Conservation (phyloP, 2,888 invertebrate species). For the Drosophila crucigera region DNA sequence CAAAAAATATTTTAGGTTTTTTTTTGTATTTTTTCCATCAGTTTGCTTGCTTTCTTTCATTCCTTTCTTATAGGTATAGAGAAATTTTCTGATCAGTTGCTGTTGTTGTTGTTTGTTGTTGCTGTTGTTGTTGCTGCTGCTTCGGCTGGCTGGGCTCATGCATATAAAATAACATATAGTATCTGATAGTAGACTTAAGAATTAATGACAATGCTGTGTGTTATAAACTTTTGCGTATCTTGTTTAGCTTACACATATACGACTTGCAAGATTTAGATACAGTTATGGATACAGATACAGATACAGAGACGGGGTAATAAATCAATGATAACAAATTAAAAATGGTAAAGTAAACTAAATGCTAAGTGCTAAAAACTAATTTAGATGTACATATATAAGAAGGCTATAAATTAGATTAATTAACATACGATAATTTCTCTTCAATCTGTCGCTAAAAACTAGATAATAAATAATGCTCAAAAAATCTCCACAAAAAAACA, state of each 20-base stretch:
- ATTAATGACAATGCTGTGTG: constrained; percentile 77
- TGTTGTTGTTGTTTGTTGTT: constrained; percentile 20
- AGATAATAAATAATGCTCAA: constrained; percentile 76
- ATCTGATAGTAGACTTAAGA: constrained; percentile 55
- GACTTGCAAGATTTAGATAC: constrained; percentile 62
- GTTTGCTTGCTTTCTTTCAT: constrained; percentile 8
- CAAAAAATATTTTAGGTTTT: constrained; percentile 64
- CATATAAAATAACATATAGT: constrained; percentile 68
- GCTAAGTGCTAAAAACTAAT: constrained; percentile 45
- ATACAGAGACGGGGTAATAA: constrained; percentile 45
- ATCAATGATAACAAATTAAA: constrained; percentile 68
- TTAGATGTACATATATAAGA: constrained; percentile 22
- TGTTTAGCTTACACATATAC: constrained; percentile 55
- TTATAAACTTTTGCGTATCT: constrained; percentile 58
- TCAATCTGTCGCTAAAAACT: constrained; percentile 65
- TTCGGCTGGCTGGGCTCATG: constrained; percentile 42
- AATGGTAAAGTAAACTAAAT: constrained; percentile 62
- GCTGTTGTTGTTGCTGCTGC: constrained; percentile 19
- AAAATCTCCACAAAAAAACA: constrained; percentile 46
- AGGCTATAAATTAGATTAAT: constrained; percentile 30
- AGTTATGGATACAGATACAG: constrained; percentile 16
- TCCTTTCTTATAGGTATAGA: constrained; percentile 19
- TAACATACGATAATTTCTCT: constrained; percentile 15
- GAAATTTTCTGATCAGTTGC: constrained; percentile 46
- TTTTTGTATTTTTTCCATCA: constrained; percentile 21